Conservation (phyloP, 2,113 vertebrate species). For the Bostrychus sinensis region DNA sequence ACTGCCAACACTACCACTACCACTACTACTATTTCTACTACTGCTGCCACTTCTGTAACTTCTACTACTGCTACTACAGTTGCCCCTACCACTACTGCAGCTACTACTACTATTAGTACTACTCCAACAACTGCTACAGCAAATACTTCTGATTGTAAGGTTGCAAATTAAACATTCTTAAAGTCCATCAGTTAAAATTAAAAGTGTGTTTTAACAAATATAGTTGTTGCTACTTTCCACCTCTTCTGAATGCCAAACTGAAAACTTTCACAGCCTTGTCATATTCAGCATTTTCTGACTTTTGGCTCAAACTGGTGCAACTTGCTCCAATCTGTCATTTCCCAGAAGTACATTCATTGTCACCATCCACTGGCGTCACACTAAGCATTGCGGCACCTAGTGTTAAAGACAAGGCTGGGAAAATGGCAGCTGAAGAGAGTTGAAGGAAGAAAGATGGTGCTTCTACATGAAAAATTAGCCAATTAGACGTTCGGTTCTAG, state of each 20-base stretch:
- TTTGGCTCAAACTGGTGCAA: conserved; percentile 70
- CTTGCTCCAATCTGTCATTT: conserved; percentile 58
- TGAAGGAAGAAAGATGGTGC: conserved; percentile 26
- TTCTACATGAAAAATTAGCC: conserved; percentile 37
- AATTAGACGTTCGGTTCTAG: conserved; percentile 32
- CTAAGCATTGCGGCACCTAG: conserved; percentile 50
- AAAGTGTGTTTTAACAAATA: too few species aligned
- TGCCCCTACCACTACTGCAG: too few species aligned
- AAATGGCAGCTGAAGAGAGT: conserved; percentile 21
- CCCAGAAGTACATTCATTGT: conserved; percentile 50
- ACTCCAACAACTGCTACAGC: too few species aligned
- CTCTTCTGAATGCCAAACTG: neutral
- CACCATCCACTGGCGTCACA: conserved; percentile 12
- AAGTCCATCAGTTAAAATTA: too few species aligned
- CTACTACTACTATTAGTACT: too few species aligned
- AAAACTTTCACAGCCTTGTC: conserved; percentile 60
- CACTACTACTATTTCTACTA: too few species aligned
- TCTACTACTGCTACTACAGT: too few species aligned
- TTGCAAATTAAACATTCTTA: too few species aligned
- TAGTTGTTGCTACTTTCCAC: neutral
- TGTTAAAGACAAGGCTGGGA: conserved; percentile 31
- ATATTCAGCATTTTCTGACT: conserved; percentile 49
- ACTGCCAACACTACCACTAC: too few species aligned
- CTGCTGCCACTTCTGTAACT: too few species aligned
- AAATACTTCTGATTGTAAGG: too few species aligned